These are phyloP conservation scores for Acropora tenuis DNA, from an alignment of 64 coral and sea anemone species.

Conservation along the genomic window DNA sequence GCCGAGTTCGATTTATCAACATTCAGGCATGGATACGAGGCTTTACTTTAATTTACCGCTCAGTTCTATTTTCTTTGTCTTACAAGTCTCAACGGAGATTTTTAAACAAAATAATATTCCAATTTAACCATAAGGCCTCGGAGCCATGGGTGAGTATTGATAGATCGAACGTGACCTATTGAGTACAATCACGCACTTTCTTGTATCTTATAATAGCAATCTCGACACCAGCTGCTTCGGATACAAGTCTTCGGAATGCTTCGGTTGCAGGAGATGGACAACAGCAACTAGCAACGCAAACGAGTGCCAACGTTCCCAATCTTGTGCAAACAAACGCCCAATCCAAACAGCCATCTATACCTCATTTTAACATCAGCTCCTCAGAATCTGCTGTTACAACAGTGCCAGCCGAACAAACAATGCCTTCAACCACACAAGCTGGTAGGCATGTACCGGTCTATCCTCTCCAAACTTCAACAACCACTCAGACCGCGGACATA, in stretches of 20 bases:
- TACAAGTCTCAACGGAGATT: too few relatives aligned
- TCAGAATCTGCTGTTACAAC: background rate
- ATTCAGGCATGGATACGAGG: too few relatives aligned
- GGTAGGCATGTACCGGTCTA: background rate
- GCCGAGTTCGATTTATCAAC: too few relatives aligned
- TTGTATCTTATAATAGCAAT: background rate
- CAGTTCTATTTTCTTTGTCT: too few relatives aligned
- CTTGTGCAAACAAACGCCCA: background rate
- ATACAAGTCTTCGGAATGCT: background rate
- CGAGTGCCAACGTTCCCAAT: background rate
- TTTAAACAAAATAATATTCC: too few relatives aligned
- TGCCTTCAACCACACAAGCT: background rate
- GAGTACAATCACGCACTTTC: background rate
- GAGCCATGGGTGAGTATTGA: too few relatives aligned
- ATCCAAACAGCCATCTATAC: background rate
- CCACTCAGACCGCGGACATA: background rate
- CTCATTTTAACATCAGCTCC: background rate
- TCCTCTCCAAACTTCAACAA: background rate
- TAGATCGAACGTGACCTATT: too few relatives aligned
- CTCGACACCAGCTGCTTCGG: conserved; percentile 1
- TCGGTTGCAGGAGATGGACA: background rate
- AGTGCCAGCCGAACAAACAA: background rate
- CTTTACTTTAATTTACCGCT: too few relatives aligned
- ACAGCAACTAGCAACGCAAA: conserved; percentile 47
- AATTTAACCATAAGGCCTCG: too few relatives aligned